A percentile compares a stretch with the other conserved stretches of the same genome.
These are phyloP conservation scores for Syngnathus rostellatus DNA, from an alignment of 2,797 vertebrate species.

Conservation along the genomic window DNA sequence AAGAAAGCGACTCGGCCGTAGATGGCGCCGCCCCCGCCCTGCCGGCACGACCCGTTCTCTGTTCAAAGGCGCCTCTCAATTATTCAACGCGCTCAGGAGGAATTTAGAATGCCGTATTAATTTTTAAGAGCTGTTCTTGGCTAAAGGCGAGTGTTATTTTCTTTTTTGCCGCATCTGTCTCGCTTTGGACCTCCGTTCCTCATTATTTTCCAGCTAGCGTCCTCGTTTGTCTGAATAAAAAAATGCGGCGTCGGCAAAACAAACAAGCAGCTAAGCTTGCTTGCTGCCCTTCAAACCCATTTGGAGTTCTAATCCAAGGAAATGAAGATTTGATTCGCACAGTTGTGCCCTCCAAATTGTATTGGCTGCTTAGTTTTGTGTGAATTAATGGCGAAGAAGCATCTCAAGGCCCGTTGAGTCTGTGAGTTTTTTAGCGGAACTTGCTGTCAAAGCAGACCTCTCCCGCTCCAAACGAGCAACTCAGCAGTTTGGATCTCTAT, in stretches of 20 bases:
- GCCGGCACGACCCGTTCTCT: constrained; percentile 18
- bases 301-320: constrained; percentile 42
- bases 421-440: background rate
- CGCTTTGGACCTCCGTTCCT: constrained; percentile 36
- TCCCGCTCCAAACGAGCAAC: background rate
- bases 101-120: constrained; percentile 66
- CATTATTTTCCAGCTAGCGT: constrained; percentile 55
- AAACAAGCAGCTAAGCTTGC: constrained; percentile 38
- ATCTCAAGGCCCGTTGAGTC: background rate
- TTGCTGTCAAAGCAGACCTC: constrained; percentile 5
- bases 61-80: constrained; percentile 58
- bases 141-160: constrained; percentile 45
- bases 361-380: background rate
- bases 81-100: constrained; percentile 61
- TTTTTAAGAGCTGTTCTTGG: constrained; percentile 65
- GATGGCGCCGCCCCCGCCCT: background rate
- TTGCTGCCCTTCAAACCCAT: constrained; percentile 33
- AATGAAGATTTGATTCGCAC: constrained; percentile 36
- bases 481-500: constrained; percentile 19
- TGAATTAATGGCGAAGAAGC: background rate
- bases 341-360: background rate
- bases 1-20: background rate
- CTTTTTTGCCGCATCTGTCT: constrained; percentile 33
- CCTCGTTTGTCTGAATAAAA: constrained; percentile 57
- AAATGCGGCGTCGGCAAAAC: constrained; percentile 45